A percentile compares a stretch with the other conserved stretches of the same genome.
Conservation (phyloP, 2,113 vertebrate species). For the Oncorhynchus keta region DNA sequence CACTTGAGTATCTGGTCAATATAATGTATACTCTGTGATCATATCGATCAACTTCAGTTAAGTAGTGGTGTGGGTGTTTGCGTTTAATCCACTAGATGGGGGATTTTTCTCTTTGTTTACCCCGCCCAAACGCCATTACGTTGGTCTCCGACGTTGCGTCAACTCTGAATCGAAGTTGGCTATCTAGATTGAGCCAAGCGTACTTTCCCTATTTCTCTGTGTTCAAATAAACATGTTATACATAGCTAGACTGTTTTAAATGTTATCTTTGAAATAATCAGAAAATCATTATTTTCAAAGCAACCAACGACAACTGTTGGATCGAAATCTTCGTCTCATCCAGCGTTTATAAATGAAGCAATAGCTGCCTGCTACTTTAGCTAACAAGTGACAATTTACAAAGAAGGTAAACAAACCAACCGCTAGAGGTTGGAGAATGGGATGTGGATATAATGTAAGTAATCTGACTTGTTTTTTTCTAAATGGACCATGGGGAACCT, state of each 20-base stretch:
- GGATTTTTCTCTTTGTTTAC: not conserved
- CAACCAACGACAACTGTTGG: conserved; percentile 36
- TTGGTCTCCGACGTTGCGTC: conserved; percentile 60
- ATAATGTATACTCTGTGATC: too few relatives aligned
- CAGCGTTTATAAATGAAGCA: conserved; percentile 48
- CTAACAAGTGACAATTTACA: conserved; percentile 64
- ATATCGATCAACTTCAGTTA: too few relatives aligned
- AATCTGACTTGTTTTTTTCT: not conserved
- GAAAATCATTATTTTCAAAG: conserved; percentile 20
- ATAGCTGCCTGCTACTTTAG: conserved; percentile 17
- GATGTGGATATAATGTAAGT: not conserved
- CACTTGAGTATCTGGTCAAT: too few relatives aligned
- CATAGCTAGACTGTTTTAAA: conserved; percentile 43
- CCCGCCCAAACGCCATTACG: conserved; percentile 54
- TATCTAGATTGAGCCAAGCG: conserved; percentile 56
- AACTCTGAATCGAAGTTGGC: conserved; percentile 69
- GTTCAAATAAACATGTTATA: conserved; percentile 61
- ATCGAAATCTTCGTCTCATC: conserved; percentile 48
- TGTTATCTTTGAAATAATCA: conserved; percentile 28
- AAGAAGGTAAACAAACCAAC: conserved; percentile 69
- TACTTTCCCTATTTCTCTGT: conserved; percentile 66
- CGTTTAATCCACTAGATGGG: too few relatives aligned
- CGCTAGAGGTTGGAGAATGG: not conserved
- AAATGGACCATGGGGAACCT: not conserved
- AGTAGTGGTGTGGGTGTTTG: too few relatives aligned